Evolutionary conservation across 1,140 invertebrate genomes (phyloP), one percentile per base, ranked within the genome.

Genomic region (Hyles euphorbiae): DNA sequence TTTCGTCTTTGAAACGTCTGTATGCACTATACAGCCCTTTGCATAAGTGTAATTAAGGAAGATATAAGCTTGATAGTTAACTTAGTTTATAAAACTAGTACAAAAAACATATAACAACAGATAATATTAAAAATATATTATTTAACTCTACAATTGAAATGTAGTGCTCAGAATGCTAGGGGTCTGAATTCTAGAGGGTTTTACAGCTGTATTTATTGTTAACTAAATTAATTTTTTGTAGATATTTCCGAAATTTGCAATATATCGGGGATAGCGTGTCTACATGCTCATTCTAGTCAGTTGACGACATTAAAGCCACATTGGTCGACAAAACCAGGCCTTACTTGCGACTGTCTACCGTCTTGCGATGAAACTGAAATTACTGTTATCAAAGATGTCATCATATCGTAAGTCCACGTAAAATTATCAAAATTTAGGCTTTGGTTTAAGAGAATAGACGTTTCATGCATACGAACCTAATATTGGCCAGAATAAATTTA

Each of bases 331-430:
- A 68, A 82, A 0, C 76, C 76, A 0, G 92, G 92, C 3, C 76
- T 92, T 6, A 78, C 86, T 0, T 93, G 92, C 43, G 78, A 91
- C 65, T 93, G 92, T 60, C 68, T 91, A 47, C 91, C 92, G 0
- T 92, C 91, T 3, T 93, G 92, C 66, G 88, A 90, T 3, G 92
- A 93, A 69, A 89, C 90, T 44, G 92, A 93, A 58, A 91, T 92
- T 11, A 89, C 89, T 3, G 82, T 91, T n/a, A 90, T 91, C 49
- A 88, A 85, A 51, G 88, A 89, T 33, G 81, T 89, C 46, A 81
- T 83, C 58, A 87, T 70, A 54, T 67, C 61, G 81, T 76, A 59
- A 75, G 71, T 62, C 4, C 8, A 1, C 8, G 22, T 8, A 40
- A 40, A 5, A 5, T 5, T 5, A 40, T 40, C 4, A 2, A 40